Percentiles rank a stretch among this genome's conserved stretches.
These are phyloP conservation scores for Diplosoma virens DNA, from an alignment of 23 tunicate species.

Conservation along the genomic window DNA sequence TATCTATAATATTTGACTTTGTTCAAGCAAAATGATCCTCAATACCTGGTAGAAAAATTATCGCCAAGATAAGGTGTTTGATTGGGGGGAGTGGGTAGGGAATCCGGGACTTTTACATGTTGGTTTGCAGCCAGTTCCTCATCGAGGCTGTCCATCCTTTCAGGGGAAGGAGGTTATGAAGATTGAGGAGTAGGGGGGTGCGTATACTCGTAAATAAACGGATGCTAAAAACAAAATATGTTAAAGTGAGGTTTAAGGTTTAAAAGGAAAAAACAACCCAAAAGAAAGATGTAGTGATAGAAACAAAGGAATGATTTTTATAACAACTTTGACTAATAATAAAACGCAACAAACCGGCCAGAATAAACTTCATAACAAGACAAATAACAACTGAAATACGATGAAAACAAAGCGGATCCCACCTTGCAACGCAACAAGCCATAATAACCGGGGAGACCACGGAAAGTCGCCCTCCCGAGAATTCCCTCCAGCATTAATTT, in stretches of 20 bases:
- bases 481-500: slow-evolving; percentile 54
- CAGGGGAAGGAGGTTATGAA: slow-evolving; percentile 73
- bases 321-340: no score
- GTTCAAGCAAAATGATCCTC: no score
- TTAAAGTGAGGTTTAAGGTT: no score
- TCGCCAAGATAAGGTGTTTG: slow-evolving; percentile 53
- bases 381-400: no score
- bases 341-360: no score
- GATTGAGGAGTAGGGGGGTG: slow-evolving; percentile 80
- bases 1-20: no score
- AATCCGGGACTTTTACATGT: slow-evolving; percentile 76
- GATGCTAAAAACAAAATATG: slow-evolving; percentile 55
- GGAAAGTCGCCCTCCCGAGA: slow-evolving; percentile 45
- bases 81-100: slow-evolving; percentile 94
- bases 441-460: slow-evolving; percentile 71
- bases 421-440: slow-evolving; percentile 55
- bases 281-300: no score
- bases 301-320: no score
- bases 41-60: no score
- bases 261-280: no score
- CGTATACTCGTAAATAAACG: slow-evolving; percentile 42
- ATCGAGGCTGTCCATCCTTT: slow-evolving; percentile 7
- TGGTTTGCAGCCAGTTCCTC: not conserved
- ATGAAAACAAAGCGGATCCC: no score
- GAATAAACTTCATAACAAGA: no score